A percentile compares a stretch with the other conserved stretches of the same genome.
Evolutionary conservation across 2,113 vertebrate species (phyloP).

Genomic region (Cepphus grylle): DNA sequence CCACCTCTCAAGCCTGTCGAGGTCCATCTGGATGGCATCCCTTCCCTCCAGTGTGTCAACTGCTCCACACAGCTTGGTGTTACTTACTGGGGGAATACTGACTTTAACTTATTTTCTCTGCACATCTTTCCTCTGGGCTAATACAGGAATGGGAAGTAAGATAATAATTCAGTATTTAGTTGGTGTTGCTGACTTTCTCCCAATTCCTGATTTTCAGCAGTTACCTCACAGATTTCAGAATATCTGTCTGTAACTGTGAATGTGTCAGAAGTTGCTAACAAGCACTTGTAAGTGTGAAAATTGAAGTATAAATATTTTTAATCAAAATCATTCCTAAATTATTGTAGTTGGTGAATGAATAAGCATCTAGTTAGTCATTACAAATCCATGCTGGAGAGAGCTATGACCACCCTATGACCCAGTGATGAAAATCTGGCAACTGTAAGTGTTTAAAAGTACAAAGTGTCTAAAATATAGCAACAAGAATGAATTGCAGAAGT

Average conservation of each 20-base stretch:
- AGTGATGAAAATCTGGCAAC: neutral
- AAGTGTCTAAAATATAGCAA: neutral
- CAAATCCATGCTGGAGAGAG: neutral
- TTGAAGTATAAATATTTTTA: constrained; percentile 23
- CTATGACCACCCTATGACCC: neutral
- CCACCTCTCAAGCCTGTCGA: neutral
- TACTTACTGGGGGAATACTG: neutral
- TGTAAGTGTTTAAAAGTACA: neutral
- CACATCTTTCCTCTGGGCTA: neutral
- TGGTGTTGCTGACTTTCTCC: neutral
- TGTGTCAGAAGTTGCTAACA: neutral
- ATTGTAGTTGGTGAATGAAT: neutral
- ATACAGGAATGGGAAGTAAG: neutral
- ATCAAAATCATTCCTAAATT: neutral
- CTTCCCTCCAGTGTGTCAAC: neutral
- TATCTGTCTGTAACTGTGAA: neutral
- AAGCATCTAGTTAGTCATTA: neutral
- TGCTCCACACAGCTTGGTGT: neutral
- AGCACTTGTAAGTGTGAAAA: neutral
- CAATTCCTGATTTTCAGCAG: neutral
- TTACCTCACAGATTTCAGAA: neutral
- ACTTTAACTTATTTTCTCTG: neutral
- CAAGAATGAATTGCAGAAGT: neutral
- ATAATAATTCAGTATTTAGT: neutral
- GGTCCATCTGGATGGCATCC: neutral